A percentile compares a stretch with the other conserved stretches of the same genome.
Conservation (phyloP, 30 jellyfish, hydroid and myxozoan species). For the Cassiopea andromeda region DNA sequence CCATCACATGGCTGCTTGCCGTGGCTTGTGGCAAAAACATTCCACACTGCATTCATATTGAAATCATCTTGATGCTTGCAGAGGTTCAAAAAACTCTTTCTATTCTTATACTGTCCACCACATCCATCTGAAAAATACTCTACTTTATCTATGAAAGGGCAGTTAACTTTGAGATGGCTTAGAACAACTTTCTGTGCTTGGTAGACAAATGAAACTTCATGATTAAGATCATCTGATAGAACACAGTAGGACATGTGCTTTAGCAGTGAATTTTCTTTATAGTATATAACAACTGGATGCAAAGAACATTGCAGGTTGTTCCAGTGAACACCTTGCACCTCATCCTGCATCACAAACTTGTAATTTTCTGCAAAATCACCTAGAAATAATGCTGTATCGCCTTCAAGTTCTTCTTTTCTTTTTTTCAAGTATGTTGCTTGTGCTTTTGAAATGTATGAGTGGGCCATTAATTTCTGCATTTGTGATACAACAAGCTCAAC, state of each 20-base stretch:
- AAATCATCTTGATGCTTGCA: too few relatives aligned
- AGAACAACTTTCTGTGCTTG: background rate
- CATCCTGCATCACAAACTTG: conserved; percentile 61
- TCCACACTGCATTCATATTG: too few relatives aligned
- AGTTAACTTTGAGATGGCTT: background rate
- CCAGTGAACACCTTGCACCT: conserved; percentile 66
- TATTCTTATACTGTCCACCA: too few relatives aligned
- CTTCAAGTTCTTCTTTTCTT: conserved; percentile 23
- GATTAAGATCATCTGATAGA: conserved; percentile 72
- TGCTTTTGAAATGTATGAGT: conserved; percentile 68
- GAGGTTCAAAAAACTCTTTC: too few relatives aligned
- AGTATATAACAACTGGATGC: conserved; percentile 58
- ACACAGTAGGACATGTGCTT: conserved; percentile 45
- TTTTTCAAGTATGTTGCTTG: conserved; percentile 47
- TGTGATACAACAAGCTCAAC: conserved; percentile 56
- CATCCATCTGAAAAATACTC: too few relatives aligned
- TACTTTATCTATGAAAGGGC: background rate
- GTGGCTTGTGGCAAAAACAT: too few relatives aligned
- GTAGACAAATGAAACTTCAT: conserved; percentile 59
- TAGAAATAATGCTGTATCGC: conserved; percentile 40
- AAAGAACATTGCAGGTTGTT: conserved; percentile 62
- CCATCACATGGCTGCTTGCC: too few relatives aligned
- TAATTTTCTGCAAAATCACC: conserved; percentile 68
- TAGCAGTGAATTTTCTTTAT: background rate
- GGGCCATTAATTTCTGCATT: conserved; percentile 64